phyloP scores from a whole-genome alignment of 2,888 invertebrate genomes.

The Chirona hameri region DNA sequence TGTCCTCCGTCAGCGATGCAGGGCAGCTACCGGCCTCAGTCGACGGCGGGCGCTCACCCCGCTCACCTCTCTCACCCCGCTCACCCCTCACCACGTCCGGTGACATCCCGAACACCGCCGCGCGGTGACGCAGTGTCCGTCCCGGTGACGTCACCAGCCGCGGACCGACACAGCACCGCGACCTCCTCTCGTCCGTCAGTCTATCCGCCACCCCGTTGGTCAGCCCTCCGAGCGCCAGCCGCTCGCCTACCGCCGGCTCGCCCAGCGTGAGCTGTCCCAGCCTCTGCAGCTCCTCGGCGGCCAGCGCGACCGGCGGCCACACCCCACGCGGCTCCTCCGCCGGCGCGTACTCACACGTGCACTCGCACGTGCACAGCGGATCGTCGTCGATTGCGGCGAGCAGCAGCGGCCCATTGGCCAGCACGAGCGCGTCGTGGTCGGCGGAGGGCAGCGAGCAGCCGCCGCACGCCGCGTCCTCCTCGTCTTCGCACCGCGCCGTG shows the following conservation, averaged over 20 bases:
- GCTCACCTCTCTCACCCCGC: no score
- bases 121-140: background rate
- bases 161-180: no score
- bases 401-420: conserved; percentile 8
- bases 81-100: background rate
- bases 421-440: background rate
- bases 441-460: background rate
- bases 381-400: background rate
- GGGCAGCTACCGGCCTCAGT: no score
- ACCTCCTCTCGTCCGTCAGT: no score
- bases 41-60: no score
- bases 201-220: no score
- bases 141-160: background rate
- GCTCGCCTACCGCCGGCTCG: background rate
- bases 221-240: background rate
- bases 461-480: background rate
- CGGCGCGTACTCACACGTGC: background rate
- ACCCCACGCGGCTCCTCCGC: background rate
- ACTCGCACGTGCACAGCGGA: background rate
- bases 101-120: background rate
- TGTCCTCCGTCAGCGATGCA: no score
- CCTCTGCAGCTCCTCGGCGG: background rate
- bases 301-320: background rate
- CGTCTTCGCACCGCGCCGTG: background rate
- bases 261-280: background rate